Conservation (phyloP, 2,888 invertebrate species). For the Himalopsyche kuldschensis region DNA sequence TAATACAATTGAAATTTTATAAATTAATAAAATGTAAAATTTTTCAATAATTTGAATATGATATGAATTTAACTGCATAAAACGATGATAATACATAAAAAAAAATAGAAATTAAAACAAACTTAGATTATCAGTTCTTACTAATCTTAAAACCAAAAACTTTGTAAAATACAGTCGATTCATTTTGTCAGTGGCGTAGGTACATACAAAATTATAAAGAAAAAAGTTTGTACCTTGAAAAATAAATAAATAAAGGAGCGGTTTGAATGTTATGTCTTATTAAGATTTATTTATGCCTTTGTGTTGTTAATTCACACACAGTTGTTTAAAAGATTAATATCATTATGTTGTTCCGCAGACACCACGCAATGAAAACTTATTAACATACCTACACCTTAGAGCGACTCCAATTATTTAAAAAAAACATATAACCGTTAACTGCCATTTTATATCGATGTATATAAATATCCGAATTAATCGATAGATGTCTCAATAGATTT, state of each 20-base stretch:
- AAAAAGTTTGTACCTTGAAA: not conserved
- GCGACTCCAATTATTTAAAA: not conserved
- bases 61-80: not conserved
- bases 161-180: not conserved
- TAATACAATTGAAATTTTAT: no score
- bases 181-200: not conserved
- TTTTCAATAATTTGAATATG: not conserved
- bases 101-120: no score
- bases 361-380: not conserved
- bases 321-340: not conserved
- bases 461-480: no score
- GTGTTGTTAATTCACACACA: not conserved
- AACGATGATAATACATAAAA: not conserved
- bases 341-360: not conserved
- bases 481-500: no score
- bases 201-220: not conserved
- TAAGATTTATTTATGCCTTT: constrained; percentile 1
- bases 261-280: not conserved
- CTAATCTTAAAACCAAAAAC: not conserved
- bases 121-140: not conserved
- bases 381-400: not conserved
- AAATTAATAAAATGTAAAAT: no score
- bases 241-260: not conserved
- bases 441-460: no score
- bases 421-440: no score